Percentiles rank a stretch among this genome's conserved stretches.
Conservation (phyloP, 2,888 invertebrate species). For the Seira sanloemensis region DNA sequence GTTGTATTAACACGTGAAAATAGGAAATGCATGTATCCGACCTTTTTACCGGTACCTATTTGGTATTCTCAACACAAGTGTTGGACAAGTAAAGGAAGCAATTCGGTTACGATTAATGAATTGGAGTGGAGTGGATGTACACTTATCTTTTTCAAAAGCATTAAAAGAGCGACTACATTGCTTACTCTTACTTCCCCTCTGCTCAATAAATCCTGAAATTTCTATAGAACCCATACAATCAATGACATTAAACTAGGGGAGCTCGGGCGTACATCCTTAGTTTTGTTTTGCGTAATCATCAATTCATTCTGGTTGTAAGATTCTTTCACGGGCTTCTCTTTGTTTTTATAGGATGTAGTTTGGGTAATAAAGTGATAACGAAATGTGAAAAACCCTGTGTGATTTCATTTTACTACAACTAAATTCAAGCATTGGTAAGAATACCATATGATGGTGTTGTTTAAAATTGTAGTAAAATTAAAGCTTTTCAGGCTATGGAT, state of each 20-base stretch:
- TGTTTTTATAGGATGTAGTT: not conserved
- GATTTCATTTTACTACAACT: too few relatives aligned
- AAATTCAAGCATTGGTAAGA: too few relatives aligned
- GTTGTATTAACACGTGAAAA: not conserved
- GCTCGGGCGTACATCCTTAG: not conserved
- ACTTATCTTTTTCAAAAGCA: not conserved
- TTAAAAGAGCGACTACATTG: not conserved
- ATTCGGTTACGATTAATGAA: constrained; percentile 60
- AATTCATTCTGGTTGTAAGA: constrained; percentile 20
- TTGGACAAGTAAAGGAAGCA: constrained; percentile 33
- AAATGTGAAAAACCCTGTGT: too few relatives aligned
- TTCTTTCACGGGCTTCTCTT: constrained; percentile 2
- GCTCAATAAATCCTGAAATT: not conserved
- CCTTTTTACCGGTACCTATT: not conserved
- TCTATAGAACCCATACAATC: not conserved
- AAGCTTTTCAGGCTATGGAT: too few relatives aligned
- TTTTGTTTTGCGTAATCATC: too few relatives aligned
- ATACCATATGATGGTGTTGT: too few relatives aligned
- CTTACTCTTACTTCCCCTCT: not conserved
- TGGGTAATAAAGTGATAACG: constrained; percentile 17
- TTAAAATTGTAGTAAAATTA: too few relatives aligned
- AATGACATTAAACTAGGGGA: not conserved
- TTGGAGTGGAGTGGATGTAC: constrained; percentile 38
- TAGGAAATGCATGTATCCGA: not conserved
- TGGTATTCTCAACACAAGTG: not conserved